Evolutionary conservation across 2,888 invertebrate species (phyloP), one percentile per base, ranked within the genome.

Genomic region (Tetragonisca angustula): DNA sequence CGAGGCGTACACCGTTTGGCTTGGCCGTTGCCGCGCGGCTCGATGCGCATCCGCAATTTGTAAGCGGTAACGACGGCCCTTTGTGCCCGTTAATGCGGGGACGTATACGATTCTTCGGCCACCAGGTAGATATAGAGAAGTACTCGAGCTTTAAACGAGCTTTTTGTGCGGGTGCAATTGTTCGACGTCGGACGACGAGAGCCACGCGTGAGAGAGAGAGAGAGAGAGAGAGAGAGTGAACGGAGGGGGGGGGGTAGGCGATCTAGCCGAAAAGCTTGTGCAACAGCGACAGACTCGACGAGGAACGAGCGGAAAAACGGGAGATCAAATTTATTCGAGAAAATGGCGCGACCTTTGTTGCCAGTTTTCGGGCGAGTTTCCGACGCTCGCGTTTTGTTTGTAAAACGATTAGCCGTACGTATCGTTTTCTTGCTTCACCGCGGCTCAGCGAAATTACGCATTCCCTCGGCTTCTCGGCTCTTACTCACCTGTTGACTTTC

Each of bases 71-170:
- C 81, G 80, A 68, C 64, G 74, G 74, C 72, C 80, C 83, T 83
- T 76, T 86, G 76, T 81, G 74, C 52, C 27, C 87, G 76, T 81
- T 87, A 83, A 88, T 75, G 64, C 50, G 43, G 43, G 43, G 43
- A 43, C 71, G 62, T 36, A 67, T 67, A 62, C 76, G 87, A 83
- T 86, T 86, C 87, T 88, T 87, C 75, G 86, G 78, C 74, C 80
- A 61, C 67, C 24, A n/a, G 32, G 13, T 49, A 21, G 36, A 65
- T 32, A 62, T 61, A 2, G 62, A 50, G 50, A n/a, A 27, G 52
- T 68, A n/a, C 17, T 59, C 19, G 61, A 52, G 52, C 59, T 32
- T 56, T 56, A 76, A 87, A 80, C 77, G 77, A 50, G 75, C 76
- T 84, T 72, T 84, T 73, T 65, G 59, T 24, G 36, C 15, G 62